Evolutionary conservation across 2,888 invertebrate species (phyloP), one percentile per base, ranked within the genome.

Genomic region (Stenichneumon culpator): DNA sequence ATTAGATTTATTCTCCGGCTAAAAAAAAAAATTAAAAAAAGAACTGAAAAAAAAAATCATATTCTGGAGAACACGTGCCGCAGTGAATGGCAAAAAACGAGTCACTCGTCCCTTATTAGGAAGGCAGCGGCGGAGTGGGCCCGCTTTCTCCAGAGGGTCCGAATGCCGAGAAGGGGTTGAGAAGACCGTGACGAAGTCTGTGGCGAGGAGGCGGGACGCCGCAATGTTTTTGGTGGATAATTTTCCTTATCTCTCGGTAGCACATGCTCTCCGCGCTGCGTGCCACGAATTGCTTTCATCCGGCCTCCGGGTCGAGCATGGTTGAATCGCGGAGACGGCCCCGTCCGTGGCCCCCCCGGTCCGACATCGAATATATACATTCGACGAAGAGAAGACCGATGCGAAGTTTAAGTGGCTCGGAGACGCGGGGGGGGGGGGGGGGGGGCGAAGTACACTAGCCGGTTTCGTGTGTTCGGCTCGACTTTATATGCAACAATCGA

Each of bases 201-300:
- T 73, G 75, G 70, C 70, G 65, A 80, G 77, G 79, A 72, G 85
- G 85, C 85, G 82, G 77, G 67, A 79, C 79, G 72, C 50, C 16
- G 79, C 85, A 82, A 82, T 79, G 82, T 85, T 85, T 85, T 85
- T 85, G 85, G 85, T 80, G 72, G 91, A 91, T 91, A 91, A 92
- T 91, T 91, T 88, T 87, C 88, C 92, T 93, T 93, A 93, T 93
- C 93, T 92, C 84, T 75, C 85, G 88, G 89, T 86, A 91, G 91
- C 92, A 93, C 92, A 91, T 93, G 93, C 91, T 91, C 91, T 91
- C 88, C 88, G 86, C 87, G 87, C 87, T 91, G 92, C 91, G 90
- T 91, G 92, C 91, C 89, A 87, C 89, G 91, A 89, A 90, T 91
- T 89, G 89, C 89, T 86, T 86, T 89, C 89, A 91, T 92, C 92